Base-by-base conservation (phyloP, 64 coral and sea anemone genomes). In the Dendrophyllia cribrosa region DNA sequence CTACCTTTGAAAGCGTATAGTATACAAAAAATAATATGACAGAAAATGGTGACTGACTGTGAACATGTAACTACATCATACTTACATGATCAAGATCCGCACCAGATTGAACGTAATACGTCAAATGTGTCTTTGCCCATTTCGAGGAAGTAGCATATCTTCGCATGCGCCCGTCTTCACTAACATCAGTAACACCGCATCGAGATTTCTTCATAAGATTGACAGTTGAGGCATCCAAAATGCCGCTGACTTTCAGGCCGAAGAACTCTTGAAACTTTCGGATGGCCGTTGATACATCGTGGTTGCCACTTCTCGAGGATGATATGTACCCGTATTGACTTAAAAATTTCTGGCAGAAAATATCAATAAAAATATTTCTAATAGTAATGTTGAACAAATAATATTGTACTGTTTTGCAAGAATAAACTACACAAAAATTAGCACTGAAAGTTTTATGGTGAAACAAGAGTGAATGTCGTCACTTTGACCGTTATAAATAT, bases 181-280 rank as follows among this genome's bases (percentile, higher is more conserved):
- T 68, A 1, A 72, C 88, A 58, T 98, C 96, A 48, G 84, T 34
- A 16, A 94, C 60, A 58, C 96, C 96, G 34, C 96, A 98, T 58
- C 96, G 85, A 2, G 93, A 86, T 47, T 94, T 98, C 53, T 79
- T 95, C 93, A 98, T 98, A 15, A 78, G 60, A 3, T 26, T 62
- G 14, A 95, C 9, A 8, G 96, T 98, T 9, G 81, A 76, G 6
- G 55, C 25, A 55, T 98, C 96, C 1, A 98, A 76, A 53, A 68
- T 73, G 4, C 96, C 96, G 7, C 59, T 89, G 15, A 91, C 82
- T n/a, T 69, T 61, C 1, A 98, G 83, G n/a, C 83, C 67, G 43
- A 92, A 91, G 48, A 89, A 98, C 61, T 88, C 66, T 72, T 98
- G 96, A 80, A 94, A 98, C 2, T 77, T 83, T 34, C 84, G 66